A percentile compares a stretch with the other conserved stretches of the same genome.
Conservation (phyloP, 2,888 invertebrate genomes). For the Xestia rhomboidea region DNA sequence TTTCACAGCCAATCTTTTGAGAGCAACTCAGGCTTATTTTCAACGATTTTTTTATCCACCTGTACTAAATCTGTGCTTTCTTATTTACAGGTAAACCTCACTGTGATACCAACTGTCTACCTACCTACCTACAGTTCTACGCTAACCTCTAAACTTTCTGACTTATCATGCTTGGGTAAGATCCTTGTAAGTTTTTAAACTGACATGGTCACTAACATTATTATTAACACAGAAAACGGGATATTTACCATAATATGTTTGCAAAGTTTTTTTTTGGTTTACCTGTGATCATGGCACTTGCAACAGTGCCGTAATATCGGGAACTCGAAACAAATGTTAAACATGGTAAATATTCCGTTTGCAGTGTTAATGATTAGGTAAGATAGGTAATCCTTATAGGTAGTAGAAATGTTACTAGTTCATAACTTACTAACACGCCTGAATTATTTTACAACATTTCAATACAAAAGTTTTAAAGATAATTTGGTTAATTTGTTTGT, state of each 20-base stretch:
- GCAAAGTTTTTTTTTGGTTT: no score
- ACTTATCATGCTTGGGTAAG: neutral
- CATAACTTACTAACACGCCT: neutral
- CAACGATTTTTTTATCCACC: neutral
- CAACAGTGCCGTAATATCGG: no score
- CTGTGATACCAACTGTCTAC: neutral
- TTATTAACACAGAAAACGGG: no score
- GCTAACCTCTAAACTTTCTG: neutral
- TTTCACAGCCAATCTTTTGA: neutral
- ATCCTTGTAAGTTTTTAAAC: neutral
- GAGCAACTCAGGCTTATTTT: neutral
- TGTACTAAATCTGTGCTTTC: neutral
- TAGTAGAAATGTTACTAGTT: neutral
- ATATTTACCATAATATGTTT: no score
- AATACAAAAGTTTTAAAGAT: conserved; percentile 1
- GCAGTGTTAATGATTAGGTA: no score
- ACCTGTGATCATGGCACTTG: no score
- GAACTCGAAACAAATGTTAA: no score
- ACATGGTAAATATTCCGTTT: no score
- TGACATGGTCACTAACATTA: no score
- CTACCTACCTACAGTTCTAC: neutral
- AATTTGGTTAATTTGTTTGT: no score
- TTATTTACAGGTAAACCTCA: conserved; percentile 21
- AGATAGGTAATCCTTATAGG: neutral
- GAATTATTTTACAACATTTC: neutral